phyloP scores from a whole-genome alignment of 1,140 invertebrate species.

The Drosophila baimaii region DNA sequence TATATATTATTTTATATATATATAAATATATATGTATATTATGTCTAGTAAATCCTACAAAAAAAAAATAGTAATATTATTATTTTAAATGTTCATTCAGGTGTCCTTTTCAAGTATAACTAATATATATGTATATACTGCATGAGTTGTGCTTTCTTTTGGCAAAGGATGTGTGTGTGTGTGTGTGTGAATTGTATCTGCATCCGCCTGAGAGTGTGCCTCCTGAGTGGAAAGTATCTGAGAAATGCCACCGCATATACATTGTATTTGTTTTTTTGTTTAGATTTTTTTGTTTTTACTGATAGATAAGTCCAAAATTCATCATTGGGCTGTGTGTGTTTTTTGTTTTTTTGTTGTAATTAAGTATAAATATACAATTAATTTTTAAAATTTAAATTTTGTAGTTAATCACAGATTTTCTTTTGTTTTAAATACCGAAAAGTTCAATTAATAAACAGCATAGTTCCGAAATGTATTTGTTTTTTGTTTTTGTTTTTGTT shows the following conservation, averaged over 20 bases:
- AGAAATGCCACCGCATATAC: conserved; percentile 73
- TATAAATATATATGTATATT: conserved; percentile 45
- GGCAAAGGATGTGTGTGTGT: conserved; percentile 25
- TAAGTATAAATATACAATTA: conserved; percentile 71
- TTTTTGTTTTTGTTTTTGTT: conserved; percentile 37
- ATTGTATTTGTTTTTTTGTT: conserved; percentile 7
- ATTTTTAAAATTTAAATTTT: conserved; percentile 82
- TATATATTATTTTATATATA: conserved; percentile 2
- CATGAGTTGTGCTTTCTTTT: conserved; percentile 23
- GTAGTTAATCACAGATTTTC: conserved; percentile 84
- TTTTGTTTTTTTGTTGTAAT: conserved; percentile 40
- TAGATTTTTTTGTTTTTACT: conserved; percentile 13
- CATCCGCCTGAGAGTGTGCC: conserved; percentile 8
- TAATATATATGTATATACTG: conserved; percentile 22
- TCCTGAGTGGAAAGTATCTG: conserved; percentile 45
- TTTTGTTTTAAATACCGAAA: conserved; percentile 82
- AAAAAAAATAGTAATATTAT: conserved; percentile 57
- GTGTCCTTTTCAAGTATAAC: conserved; percentile 46
- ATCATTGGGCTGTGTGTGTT: not conserved
- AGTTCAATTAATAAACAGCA: conserved; percentile 79
- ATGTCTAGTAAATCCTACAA: conserved; percentile 74
- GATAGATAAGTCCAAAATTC: conserved; percentile 36
- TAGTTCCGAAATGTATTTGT: conserved; percentile 72
- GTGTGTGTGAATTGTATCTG: conserved; percentile 15
- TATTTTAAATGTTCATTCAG: conserved; percentile 40